Percentiles rank a stretch among this genome's conserved stretches.
phyloP scores from a whole-genome alignment of 2,888 invertebrate genomes.

The Norana najaformis region DNA sequence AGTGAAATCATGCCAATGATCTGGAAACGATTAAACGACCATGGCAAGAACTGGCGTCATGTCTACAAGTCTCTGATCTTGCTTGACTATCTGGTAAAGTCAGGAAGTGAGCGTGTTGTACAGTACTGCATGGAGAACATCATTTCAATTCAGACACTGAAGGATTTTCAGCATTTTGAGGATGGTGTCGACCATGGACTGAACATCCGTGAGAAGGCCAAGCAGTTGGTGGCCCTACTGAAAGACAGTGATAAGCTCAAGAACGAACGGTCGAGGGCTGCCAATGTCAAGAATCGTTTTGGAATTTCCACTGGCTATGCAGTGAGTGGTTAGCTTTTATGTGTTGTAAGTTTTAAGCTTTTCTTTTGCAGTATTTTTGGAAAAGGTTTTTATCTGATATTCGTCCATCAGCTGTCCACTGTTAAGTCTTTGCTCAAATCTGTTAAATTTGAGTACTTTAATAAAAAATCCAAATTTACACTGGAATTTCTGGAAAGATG shows the following conservation, averaged over 20 bases:
- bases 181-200: constrained; percentile 36
- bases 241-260: constrained; percentile 35
- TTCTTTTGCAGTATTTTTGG: background rate
- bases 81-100: constrained; percentile 96
- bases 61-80: constrained; percentile 95
- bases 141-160: constrained; percentile 95
- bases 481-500: no score
- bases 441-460: background rate
- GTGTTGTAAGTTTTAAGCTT: background rate
- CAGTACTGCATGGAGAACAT: constrained; percentile 99
- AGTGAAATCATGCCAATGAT: constrained; percentile 99
- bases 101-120: constrained; percentile 92
- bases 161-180: constrained; percentile 79
- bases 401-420: background rate
- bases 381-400: background rate
- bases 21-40: constrained; percentile 98
- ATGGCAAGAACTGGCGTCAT: constrained; percentile 99
- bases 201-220: constrained; percentile 37
- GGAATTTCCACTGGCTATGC: constrained; percentile 19
- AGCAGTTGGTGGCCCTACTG: constrained; percentile 33
- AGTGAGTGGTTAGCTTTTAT: constrained; percentile 15
- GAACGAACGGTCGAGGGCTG: constrained; percentile 34
- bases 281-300: constrained; percentile 25
- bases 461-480: background rate
- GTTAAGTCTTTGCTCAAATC: background rate